Evolutionary conservation across 2,113 vertebrate genomes (phyloP).

Genomic region (Austrofundulus limnaeus): DNA sequence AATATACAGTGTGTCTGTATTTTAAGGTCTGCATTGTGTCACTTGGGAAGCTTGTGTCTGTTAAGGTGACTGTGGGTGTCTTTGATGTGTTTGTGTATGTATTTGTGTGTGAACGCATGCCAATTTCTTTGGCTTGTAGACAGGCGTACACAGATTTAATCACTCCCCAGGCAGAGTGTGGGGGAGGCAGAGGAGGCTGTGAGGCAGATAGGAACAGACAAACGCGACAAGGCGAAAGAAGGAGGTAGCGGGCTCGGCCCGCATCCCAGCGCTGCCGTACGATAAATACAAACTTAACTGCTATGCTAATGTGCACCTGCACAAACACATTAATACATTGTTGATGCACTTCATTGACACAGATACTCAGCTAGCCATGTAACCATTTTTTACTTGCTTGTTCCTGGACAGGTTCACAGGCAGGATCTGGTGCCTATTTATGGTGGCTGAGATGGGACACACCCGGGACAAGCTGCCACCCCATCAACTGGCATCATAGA

Average conservation of each 20-base stretch:
- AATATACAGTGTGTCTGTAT: constrained; percentile 46
- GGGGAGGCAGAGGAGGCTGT: constrained; percentile 70
- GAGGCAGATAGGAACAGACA: constrained; percentile 79
- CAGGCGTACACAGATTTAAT: constrained; percentile 78
- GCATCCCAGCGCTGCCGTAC: constrained; percentile 50
- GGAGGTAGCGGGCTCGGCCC: constrained; percentile 58
- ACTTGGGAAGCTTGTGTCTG: constrained; percentile 38
- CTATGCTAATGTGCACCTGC: constrained; percentile 29
- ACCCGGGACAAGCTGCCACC: too few species aligned
- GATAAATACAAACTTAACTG: constrained; percentile 52
- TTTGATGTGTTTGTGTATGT: constrained; percentile 28
- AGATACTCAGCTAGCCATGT: background rate
- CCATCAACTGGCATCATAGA: too few species aligned
- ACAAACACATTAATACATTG: constrained; percentile 18
- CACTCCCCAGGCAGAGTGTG: constrained; percentile 70
- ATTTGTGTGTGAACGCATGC: constrained; percentile 35
- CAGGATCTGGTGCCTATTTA: too few species aligned
- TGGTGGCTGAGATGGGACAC: too few species aligned
- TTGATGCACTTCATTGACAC: background rate
- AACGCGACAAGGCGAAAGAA: constrained; percentile 77
- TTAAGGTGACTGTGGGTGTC: constrained; percentile 41
- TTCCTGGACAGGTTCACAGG: too few species aligned
- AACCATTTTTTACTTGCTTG: too few species aligned
- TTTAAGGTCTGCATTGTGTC: constrained; percentile 32
- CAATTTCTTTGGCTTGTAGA: constrained; percentile 70